Conservation (phyloP, 2,113 vertebrate genomes). For the Seriola quinqueradiata region DNA sequence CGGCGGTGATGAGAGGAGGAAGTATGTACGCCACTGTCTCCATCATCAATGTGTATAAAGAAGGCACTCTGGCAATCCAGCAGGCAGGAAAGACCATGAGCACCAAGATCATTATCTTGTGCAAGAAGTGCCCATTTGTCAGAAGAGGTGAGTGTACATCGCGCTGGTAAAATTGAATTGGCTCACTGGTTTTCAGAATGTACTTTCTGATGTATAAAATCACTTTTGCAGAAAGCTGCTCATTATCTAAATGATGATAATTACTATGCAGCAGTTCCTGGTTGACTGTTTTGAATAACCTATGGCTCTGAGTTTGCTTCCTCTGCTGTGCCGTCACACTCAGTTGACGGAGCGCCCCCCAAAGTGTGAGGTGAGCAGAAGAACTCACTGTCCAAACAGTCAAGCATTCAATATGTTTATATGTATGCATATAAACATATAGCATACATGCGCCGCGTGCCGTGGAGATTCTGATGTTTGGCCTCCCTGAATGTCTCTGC, state of each 20-base stretch:
- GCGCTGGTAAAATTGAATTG: neutral
- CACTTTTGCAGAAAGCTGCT: neutral
- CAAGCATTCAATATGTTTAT: constrained; percentile 67
- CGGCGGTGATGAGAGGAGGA: constrained; percentile 85
- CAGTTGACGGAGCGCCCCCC: constrained; percentile 26
- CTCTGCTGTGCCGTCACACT: constrained; percentile 39
- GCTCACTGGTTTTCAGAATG: neutral
- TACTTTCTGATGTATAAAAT: neutral
- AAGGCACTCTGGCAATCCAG: constrained; percentile 93
- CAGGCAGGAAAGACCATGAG: constrained; percentile 98
- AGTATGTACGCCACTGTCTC: constrained; percentile 93
- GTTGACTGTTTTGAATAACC: constrained; percentile 65
- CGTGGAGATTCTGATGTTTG: constrained; percentile 70
- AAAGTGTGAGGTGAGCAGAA: constrained; percentile 72
- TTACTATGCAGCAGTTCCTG: constrained; percentile 8
- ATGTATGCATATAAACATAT: constrained; percentile 67
- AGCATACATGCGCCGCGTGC: constrained; percentile 34
- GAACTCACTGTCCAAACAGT: constrained; percentile 74
- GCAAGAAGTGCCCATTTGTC: constrained; percentile 95
- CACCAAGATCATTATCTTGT: constrained; percentile 91
- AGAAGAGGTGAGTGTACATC: constrained; percentile 90
- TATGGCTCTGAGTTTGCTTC: constrained; percentile 78
- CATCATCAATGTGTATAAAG: constrained; percentile 96
- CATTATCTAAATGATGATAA: constrained; percentile 29
- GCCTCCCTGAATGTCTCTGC: constrained; percentile 85